These are phyloP conservation scores for Chelon auratus DNA, from an alignment of 2,797 vertebrate genomes.

Conservation along the genomic window DNA sequence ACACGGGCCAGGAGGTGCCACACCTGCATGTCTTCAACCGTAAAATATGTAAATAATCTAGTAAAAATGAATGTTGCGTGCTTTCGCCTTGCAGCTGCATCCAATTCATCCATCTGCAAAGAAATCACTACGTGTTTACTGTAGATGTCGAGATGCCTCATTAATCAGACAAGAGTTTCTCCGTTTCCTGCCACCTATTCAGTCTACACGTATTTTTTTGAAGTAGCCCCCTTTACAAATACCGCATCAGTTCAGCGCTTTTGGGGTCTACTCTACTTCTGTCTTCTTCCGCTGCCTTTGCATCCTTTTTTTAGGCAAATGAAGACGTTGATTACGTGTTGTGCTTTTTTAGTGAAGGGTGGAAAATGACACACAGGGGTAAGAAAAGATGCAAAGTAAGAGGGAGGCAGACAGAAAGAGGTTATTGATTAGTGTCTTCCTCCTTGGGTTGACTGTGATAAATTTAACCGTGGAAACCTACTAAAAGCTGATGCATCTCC, in stretches of 20 bases:
- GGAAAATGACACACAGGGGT: slow-evolving; percentile 12
- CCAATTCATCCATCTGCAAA: slow-evolving; percentile 8
- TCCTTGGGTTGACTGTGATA: slow-evolving; percentile 71
- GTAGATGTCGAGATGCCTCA: not conserved
- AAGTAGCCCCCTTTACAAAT: not conserved
- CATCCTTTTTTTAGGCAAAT: slow-evolving; percentile 2
- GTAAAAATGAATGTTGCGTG: not conserved
- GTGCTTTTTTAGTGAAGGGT: not conserved
- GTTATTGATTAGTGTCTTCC: slow-evolving; percentile 73
- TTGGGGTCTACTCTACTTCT: not conserved
- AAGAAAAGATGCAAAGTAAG: slow-evolving; percentile 26
- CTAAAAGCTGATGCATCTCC: slow-evolving; percentile 53
- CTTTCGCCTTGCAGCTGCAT: slow-evolving; percentile 41
- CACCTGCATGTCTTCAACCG: slow-evolving; percentile 35
- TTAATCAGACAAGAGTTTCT: slow-evolving; percentile 3
- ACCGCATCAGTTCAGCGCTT: not conserved
- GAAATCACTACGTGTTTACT: not conserved
- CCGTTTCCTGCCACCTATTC: not conserved
- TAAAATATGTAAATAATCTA: slow-evolving; percentile 30
- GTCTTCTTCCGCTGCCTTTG: not conserved
- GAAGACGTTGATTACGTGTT: slow-evolving; percentile 16
- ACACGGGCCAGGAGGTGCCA: slow-evolving; percentile 17
- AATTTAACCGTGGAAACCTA: slow-evolving; percentile 70
- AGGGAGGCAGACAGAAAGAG: slow-evolving; percentile 36
- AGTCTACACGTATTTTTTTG: too few relatives aligned